phyloP scores from a whole-genome alignment of 2,797 vertebrate species.

The Halcyon leucocephala region DNA sequence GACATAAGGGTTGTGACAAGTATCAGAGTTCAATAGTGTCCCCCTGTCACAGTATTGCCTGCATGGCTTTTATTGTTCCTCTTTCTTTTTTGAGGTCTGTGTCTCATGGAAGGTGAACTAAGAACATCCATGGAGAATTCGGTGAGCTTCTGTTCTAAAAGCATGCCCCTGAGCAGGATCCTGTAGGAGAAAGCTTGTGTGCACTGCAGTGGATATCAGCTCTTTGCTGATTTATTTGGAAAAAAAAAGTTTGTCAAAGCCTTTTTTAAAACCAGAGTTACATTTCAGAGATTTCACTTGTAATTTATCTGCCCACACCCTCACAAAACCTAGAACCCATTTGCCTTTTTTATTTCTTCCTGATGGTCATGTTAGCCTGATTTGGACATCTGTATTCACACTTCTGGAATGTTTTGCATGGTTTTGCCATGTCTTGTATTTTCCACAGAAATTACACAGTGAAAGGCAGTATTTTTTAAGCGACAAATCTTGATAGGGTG shows the following conservation, averaged over 20 bases:
- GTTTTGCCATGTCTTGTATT: not conserved
- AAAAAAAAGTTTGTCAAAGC: not conserved
- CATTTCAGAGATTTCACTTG: not conserved
- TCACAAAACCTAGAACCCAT: not conserved
- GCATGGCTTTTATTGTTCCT: not conserved
- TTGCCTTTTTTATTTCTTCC: not conserved
- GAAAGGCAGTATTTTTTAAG: not conserved
- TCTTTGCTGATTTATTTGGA: not conserved
- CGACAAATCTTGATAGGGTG: not conserved
- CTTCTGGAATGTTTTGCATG: not conserved
- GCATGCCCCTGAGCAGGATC: not conserved
- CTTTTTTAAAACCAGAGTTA: not conserved
- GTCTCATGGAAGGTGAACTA: not conserved
- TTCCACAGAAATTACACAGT: slow-evolving; percentile 9
- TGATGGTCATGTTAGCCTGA: not conserved
- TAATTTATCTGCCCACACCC: not conserved
- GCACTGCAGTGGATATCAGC: not conserved
- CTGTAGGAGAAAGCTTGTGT: not conserved
- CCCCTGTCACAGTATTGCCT: not conserved
- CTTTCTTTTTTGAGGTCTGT: not conserved
- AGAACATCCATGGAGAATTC: not conserved
- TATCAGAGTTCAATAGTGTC: not conserved
- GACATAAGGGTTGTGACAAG: not conserved
- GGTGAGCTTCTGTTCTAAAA: not conserved
- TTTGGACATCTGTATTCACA: not conserved